Base-by-base conservation (phyloP, 2,888 invertebrate species). In the Bombylius major region DNA sequence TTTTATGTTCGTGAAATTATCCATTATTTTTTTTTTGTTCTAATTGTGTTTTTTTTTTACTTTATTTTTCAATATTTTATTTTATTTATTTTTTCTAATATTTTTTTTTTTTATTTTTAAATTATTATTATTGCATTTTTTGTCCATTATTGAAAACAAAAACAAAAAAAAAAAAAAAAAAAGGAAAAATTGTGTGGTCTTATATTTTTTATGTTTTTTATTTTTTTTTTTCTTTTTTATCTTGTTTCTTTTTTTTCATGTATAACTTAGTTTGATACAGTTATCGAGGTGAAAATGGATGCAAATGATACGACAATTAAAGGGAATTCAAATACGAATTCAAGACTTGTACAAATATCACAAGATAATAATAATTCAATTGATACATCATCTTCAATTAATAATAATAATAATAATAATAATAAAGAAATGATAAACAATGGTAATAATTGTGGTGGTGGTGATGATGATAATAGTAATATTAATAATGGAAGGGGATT, bases 211-310 rank as follows among this genome's bases (percentile, higher is more conserved):
- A 54, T 50, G 14, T 47, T 49, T 58, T 48, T 49, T 50, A 33
- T 33, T 48, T 54, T 49, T 31, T 55, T 51, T 57, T 54, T 31
- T 23, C 54, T 47, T 53, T 56, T 14, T 56, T 49, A 45, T 55
- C 34, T 50, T 56, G 56, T 46, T 53, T 50, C 14, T 46, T 55
- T 47, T 44, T 34, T 23, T 49, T 34, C 45, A 23, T 57, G 53
- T 53, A 47, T 47, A 48, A 11, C 47, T 57, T 56, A 58, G 58
- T 58, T 57, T 57, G 58, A 61, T 58, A 49, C 57, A 59, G 51
- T 58, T 53, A 52, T 55, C 56, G 59, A 58, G 56, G 48, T 59
- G 52, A 59, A 54, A 50, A 36, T 11, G 39, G n/a, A 47, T 39
- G 11, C 8, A 11, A 42, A 11, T 42, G 39, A 11, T 11, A 42